phyloP scores from a whole-genome alignment of 1,140 invertebrate species.

The Hycleus cichorii region DNA sequence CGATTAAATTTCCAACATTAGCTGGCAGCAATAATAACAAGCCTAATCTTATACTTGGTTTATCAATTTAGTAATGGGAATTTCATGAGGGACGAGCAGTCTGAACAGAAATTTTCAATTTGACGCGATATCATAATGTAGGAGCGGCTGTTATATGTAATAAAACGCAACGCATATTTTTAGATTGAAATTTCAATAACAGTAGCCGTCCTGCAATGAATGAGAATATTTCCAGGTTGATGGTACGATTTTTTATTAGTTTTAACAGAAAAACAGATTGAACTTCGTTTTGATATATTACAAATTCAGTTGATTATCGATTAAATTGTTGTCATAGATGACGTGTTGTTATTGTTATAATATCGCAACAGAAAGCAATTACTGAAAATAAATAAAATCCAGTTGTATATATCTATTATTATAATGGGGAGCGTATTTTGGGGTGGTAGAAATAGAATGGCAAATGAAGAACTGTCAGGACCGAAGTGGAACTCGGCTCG shows the following conservation, averaged over 20 bases:
- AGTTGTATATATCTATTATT: neutral
- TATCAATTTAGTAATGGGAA: conserved; percentile 15
- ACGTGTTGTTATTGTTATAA: too few species aligned
- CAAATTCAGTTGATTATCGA: too few species aligned
- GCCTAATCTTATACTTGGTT: neutral
- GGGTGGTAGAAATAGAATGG: neutral
- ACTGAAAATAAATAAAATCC: too few species aligned
- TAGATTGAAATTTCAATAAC: conserved; percentile 17
- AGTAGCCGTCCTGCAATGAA: neutral
- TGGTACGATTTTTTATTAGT: neutral
- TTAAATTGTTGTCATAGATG: too few species aligned
- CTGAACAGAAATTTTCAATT: conserved; percentile 26
- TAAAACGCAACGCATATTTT: conserved; percentile 4
- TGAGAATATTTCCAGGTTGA: conserved; percentile 5
- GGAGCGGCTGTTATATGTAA: conserved; percentile 17
- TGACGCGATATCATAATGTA: conserved; percentile 12
- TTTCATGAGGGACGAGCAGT: conserved; percentile 8
- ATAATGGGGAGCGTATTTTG: neutral
- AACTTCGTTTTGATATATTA: neutral
- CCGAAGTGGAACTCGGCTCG: conserved; percentile 21
- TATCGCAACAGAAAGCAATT: too few species aligned
- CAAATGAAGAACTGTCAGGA: conserved; percentile 12
- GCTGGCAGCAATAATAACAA: too few species aligned
- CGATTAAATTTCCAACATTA: neutral
- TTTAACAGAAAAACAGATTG: neutral